These are phyloP conservation scores for Physocephala rufipes DNA, from an alignment of 2,888 invertebrate species.

Conservation along the genomic window DNA sequence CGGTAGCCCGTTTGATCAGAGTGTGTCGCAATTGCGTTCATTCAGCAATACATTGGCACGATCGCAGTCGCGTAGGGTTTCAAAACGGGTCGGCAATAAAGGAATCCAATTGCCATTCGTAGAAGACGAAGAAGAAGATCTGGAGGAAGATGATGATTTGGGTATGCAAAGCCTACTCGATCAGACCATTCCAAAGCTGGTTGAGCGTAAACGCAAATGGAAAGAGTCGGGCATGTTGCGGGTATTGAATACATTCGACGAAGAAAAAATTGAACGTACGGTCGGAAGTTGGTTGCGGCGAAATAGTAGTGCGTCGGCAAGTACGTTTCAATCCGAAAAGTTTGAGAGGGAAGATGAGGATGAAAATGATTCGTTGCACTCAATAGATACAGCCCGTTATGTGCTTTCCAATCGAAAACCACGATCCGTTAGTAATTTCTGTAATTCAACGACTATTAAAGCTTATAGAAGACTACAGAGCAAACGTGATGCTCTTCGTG, in stretches of 20 bases:
- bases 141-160: constrained; percentile 30
- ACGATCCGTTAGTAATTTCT: constrained; percentile 28
- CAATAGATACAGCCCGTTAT: constrained; percentile 59
- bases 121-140: constrained; percentile 26
- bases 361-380: constrained; percentile 54
- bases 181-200: constrained; percentile 56
- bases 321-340: neutral
- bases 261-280: constrained; percentile 54
- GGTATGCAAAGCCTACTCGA: constrained; percentile 50
- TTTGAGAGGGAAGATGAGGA: neutral
- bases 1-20: neutral
- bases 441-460: constrained; percentile 51
- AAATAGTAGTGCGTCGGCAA: constrained; percentile 41
- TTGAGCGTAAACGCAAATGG: constrained; percentile 57
- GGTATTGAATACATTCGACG: constrained; percentile 58
- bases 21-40: constrained; percentile 10
- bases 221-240: constrained; percentile 55
- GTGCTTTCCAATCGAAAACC: constrained; percentile 55
- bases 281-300: constrained; percentile 59
- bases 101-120: neutral
- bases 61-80: neutral
- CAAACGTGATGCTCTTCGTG: constrained; percentile 51
- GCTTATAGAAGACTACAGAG: constrained; percentile 54
- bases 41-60: neutral
- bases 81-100: neutral